Percentiles rank a stretch among this genome's conserved stretches.
Evolutionary conservation across 2,888 invertebrate genomes (phyloP).

Genomic region (Noctua comes): DNA sequence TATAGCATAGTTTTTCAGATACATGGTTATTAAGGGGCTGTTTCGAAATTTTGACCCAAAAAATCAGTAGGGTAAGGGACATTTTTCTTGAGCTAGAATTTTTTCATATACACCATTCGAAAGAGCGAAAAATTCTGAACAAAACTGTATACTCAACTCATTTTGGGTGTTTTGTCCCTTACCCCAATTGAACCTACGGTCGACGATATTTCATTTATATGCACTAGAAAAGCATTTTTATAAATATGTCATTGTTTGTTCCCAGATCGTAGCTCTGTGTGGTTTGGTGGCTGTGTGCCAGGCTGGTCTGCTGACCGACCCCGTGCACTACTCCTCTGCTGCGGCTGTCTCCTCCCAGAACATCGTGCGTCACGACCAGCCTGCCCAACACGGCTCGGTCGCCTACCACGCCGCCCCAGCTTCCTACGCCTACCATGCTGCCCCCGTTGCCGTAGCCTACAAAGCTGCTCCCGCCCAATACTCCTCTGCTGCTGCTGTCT

Average conservation of each 20-base stretch:
- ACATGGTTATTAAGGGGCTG: too few relatives aligned
- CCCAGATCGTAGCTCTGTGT: slow-evolving; percentile 78
- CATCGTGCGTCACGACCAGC: slow-evolving; percentile 75
- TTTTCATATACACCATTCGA: too few relatives aligned
- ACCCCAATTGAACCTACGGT: too few relatives aligned
- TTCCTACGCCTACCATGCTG: slow-evolving; percentile 64
- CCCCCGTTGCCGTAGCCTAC: slow-evolving; percentile 60
- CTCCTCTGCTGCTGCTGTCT: slow-evolving; percentile 76
- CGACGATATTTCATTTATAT: not conserved
- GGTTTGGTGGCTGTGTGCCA: slow-evolving; percentile 76
- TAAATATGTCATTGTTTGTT: not conserved
- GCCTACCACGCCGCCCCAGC: slow-evolving; percentile 35
- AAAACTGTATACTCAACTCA: too few relatives aligned
- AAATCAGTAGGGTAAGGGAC: too few relatives aligned
- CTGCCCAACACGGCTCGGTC: slow-evolving; percentile 52
- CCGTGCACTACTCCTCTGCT: slow-evolving; percentile 78
- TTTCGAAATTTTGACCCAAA: too few relatives aligned
- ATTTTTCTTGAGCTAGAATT: too few relatives aligned
- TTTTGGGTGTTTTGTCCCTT: too few relatives aligned
- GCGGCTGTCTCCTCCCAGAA: slow-evolving; percentile 76
- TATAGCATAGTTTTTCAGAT: too few relatives aligned
- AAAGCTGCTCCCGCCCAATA: slow-evolving; percentile 74
- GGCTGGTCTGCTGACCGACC: slow-evolving; percentile 76
- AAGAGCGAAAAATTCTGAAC: too few relatives aligned
- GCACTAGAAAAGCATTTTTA: not conserved